A percentile compares a stretch with the other conserved stretches of the same genome.
These are phyloP conservation scores for Pluvianellus socialis DNA, from an alignment of 2,113 vertebrate species.

Conservation along the genomic window DNA sequence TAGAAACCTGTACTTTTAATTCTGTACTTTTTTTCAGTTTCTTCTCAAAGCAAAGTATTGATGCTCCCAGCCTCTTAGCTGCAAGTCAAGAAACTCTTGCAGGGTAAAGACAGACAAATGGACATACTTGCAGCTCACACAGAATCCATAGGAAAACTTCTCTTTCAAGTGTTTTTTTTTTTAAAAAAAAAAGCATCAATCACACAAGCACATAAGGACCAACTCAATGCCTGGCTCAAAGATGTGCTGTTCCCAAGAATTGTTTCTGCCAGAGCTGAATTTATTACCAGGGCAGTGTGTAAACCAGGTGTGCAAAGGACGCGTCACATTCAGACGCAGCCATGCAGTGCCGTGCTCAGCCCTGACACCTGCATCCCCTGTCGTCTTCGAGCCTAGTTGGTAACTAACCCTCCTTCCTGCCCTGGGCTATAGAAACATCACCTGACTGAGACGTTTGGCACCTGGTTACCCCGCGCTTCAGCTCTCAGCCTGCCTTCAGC, in stretches of 20 bases:
- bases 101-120: neutral
- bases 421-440: neutral
- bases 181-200: neutral
- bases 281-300: neutral
- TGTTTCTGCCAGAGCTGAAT: neutral
- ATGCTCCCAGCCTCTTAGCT: neutral
- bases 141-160: neutral
- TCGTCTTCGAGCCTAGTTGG: neutral
- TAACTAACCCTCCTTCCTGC: neutral
- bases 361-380: neutral
- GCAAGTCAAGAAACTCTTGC: neutral
- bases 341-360: neutral
- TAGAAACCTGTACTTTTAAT: neutral
- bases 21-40: neutral
- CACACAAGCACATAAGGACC: neutral
- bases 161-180: neutral
- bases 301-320: neutral
- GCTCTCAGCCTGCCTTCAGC: neutral
- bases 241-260: neutral
- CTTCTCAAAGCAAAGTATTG: neutral
- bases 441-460: neutral
- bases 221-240: neutral
- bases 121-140: neutral
- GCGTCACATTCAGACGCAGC: neutral
- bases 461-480: neutral